These are phyloP conservation scores for Leistus spinibarbis DNA, from an alignment of 2,888 invertebrate genomes.

Conservation along the genomic window DNA sequence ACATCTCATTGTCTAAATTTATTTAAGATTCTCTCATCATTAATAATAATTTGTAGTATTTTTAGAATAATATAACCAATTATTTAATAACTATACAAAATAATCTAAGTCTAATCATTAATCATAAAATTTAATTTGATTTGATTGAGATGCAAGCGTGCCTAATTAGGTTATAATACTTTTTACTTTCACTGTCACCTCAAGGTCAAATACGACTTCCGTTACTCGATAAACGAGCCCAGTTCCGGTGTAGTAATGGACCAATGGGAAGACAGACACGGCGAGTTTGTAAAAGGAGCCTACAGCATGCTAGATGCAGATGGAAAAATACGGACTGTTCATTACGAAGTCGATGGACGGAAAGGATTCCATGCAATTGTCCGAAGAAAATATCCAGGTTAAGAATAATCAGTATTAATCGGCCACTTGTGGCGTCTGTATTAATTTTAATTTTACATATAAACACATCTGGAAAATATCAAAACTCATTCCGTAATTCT, in stretches of 20 bases:
- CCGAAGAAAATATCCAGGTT: conserved; percentile 58
- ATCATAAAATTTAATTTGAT: neutral
- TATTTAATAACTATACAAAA: too few species aligned
- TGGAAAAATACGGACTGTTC: conserved; percentile 65
- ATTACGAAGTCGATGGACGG: conserved; percentile 64
- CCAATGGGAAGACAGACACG: conserved; percentile 51
- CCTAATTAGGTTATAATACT: neutral
- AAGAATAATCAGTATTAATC: conserved; percentile 11
- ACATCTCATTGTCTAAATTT: too few species aligned
- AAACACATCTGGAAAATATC: too few species aligned
- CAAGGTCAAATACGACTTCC: conserved; percentile 50
- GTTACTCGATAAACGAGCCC: conserved; percentile 50
- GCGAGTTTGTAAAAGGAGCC: conserved; percentile 56
- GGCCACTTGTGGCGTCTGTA: too few species aligned
- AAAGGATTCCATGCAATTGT: conserved; percentile 63
- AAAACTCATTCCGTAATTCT: too few species aligned
- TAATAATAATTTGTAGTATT: too few species aligned
- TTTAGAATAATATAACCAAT: too few species aligned
- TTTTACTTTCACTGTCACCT: conserved; percentile 3
- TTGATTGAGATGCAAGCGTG: neutral
- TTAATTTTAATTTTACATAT: too few species aligned
- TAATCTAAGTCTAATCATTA: neutral
- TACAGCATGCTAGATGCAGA: conserved; percentile 73
- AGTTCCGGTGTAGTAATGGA: conserved; percentile 48
- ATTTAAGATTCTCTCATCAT: too few species aligned